Percentiles rank a stretch among this genome's conserved stretches.
Conservation (phyloP, 2,797 vertebrate genomes). For the Urophycis tenuis region DNA sequence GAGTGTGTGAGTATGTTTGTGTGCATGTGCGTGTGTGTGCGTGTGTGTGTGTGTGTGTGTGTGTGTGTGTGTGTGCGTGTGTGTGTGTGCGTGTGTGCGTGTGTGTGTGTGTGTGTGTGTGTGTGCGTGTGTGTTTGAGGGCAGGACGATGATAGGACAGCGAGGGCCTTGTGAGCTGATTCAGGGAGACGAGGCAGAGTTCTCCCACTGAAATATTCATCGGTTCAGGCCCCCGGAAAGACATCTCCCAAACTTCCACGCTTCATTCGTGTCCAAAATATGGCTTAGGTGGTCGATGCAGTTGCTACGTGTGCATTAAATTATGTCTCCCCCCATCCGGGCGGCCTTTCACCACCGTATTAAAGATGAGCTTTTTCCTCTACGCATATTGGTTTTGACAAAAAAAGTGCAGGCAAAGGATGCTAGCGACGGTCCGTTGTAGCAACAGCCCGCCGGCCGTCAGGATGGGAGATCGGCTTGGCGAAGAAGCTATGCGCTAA, state of each 20-base stretch:
- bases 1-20: too few relatives aligned
- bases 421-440: neutral
- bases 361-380: neutral
- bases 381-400: constrained; percentile 14
- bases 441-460: neutral
- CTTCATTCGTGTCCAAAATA: constrained; percentile 34
- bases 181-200: constrained; percentile 56
- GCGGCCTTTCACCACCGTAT: constrained; percentile 13
- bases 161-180: constrained; percentile 50
- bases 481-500: neutral
- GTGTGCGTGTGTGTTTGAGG: constrained; percentile 13
- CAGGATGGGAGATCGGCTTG: constrained; percentile 9
- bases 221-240: constrained; percentile 33
- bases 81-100: neutral
- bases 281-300: constrained; percentile 37
- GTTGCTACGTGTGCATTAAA: constrained; percentile 39
- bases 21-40: too few relatives aligned
- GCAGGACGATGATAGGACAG: constrained; percentile 13
- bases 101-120: constrained; percentile 36
- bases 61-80: neutral
- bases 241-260: constrained; percentile 47
- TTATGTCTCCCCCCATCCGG: constrained; percentile 42
- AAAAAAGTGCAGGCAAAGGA: constrained; percentile 19
- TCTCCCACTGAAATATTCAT: constrained; percentile 65
- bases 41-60: neutral